Evolutionary conservation across 2,888 invertebrate genomes (phyloP), one percentile per base, ranked within the genome.

Genomic region (Cephus nigrinus): DNA sequence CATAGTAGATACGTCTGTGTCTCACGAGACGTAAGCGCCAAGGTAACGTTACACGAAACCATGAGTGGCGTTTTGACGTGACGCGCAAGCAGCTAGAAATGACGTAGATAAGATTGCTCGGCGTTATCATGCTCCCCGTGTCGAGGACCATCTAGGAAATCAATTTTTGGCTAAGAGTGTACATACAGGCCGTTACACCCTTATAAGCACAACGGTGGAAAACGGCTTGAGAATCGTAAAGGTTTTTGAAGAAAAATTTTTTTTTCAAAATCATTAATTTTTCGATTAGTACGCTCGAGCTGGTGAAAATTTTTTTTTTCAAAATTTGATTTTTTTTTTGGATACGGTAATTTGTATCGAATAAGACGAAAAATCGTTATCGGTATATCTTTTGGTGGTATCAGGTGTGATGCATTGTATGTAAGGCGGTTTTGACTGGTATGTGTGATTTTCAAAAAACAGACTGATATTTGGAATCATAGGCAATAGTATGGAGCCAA

Each of bases 71-170:
- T 71, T 71, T 71, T 36, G 75, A 73, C 76, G 76, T 74, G 71
- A 15, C 30, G 36, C 68, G 75, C 33, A 69, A 73, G 77, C 76
- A 78, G 78, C 68, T 35, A 36, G 76, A 78, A 80, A 78, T 76
- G 80, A 79, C 71, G 75, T 55, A 73, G 76, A 76, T 71, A 79
- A 73, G 79, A 80, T 77, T 80, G 80, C 78, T 75, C 74, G 32
- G 32, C 9, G 69, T 75, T 75, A 35, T 36, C 69, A 12, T 69
- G 34, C 69, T 9, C 32, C 5, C 4, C 23, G 15, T 32, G 33
- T 73, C 34, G 40, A 23, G 40, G 40, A 40, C 5, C 5, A 40
- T 23, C 55, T 23, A 5, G 9, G 5, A 55, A 55, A 55, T 23
- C 2, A 55, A 55, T 55, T 55, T 23, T 55, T 1, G 23, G 9